Evolutionary conservation across 2,888 invertebrate genomes (phyloP).

Genomic region (Drosophila greeni): DNA sequence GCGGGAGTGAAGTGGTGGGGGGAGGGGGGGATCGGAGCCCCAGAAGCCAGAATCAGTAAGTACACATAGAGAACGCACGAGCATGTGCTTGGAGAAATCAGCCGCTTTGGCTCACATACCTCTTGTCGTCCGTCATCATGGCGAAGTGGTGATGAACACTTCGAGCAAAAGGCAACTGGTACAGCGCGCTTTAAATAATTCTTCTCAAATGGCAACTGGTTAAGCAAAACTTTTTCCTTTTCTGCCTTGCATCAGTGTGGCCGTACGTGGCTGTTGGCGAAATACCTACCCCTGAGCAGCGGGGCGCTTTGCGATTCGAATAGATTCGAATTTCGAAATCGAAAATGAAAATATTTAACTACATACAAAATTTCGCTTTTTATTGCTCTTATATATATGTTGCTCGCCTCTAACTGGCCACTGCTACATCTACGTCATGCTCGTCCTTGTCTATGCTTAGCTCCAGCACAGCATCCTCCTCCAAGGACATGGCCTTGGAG

Average conservation of each 20-base stretch:
- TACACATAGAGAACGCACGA: conserved; percentile 28
- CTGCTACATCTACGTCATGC: conserved; percentile 63
- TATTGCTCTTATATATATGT: conserved; percentile 2
- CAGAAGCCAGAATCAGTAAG: conserved; percentile 12
- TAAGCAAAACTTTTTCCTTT: conserved; percentile 17
- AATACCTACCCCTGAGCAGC: background rate
- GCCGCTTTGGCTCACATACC: conserved; percentile 48
- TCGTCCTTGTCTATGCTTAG: conserved; percentile 75
- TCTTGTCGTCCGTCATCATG: conserved; percentile 64
- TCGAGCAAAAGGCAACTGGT: background rate
- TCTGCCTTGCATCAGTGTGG: background rate
- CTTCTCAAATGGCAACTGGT: background rate
- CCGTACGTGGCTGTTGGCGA: background rate
- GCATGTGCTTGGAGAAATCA: conserved; percentile 18
- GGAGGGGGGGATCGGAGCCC: background rate
- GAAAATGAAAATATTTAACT: background rate
- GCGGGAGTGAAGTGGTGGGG: background rate
- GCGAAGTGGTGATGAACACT: background rate
- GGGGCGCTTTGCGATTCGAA: background rate
- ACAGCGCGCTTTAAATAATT: background rate
- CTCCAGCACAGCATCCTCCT: conserved; percentile 75
- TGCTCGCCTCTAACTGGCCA: conserved; percentile 45
- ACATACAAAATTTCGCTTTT: background rate
- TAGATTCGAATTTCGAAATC: background rate
- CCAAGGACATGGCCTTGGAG: conserved; percentile 70